Base-by-base conservation (phyloP, 2,113 vertebrate genomes). In the Tyrannus savana region DNA sequence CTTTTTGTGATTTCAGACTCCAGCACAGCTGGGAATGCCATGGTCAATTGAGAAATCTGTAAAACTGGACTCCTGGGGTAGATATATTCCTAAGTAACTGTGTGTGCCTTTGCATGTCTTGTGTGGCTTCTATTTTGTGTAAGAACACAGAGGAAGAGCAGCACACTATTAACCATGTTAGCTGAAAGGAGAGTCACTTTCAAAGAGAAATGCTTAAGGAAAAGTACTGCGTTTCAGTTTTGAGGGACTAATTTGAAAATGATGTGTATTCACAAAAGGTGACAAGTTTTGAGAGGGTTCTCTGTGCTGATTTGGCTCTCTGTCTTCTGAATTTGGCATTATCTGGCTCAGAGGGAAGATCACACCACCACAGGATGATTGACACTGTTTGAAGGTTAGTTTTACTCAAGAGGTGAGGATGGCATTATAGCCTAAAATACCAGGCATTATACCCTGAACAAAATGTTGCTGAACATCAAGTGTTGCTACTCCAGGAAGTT, bases 81-180 rank as follows among this genome's bases (percentile, higher is more conserved):
- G 76, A 52, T 31, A 23, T 5, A 8, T 60, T 63, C 7, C 44
- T 63, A 10, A 52, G 59, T 69, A 75, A 44, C 41, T 35, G 37
- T 0, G 1, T 35, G 28, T 23, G 63, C 68, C 71, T 91, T 91
- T 63, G 47, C 31, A 5, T 53, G 46, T 64, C 63, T 87, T 60
- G 41, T 59, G 4, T 14, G 17, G 49, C 50, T 72, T 73, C 28
- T 62, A 2, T 68, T 87, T 80, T 50, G n/a, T 62, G 10, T 50
- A 31, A 58, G 68, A 86, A 3, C 18, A 28, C 33, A 63, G 30
- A 6, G 9, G 35, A 63, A 62, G 64, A 59, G 19, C 2, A 6
- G 28, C 74, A 25, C 0, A 0, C 22, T 41, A 1, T 62, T 62
- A 64, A n/a, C 44, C 31, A 14, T 39, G 30, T n/a, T n/a, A 33